Evolutionary conservation across 2,888 invertebrate species (phyloP), one percentile per base, ranked within the genome.

Genomic region (Argyresthia goedartella): DNA sequence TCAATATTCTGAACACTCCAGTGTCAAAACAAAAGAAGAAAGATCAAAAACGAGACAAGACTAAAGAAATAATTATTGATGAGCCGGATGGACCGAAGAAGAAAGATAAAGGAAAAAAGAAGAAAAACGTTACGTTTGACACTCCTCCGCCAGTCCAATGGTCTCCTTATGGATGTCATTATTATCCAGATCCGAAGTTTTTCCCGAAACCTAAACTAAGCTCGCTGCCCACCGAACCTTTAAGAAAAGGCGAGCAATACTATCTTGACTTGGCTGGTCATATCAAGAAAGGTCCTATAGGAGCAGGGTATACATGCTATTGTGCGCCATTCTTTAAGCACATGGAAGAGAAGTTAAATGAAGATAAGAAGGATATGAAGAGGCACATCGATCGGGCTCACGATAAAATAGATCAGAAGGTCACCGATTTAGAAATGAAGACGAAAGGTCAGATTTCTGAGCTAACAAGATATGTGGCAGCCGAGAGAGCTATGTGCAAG

Each of bases 191-290:
- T 67, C 92, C 94, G 0, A 91, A 93, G 66, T 92, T 92, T 50
- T 95, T 96, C 71, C 95, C 95, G 0, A 91, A 93, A 58, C 95
- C 96, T 11, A 93, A 94, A 64, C 81, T 96, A 56, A 94, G 95
- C 76, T 94, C 95, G 51, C 80, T 96, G 57, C 96, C 96, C 58
- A 89, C 93, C 71, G 95, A 96, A 73, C 96, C 96, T 0, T 81
- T 96, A 15, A 90, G 89, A 63, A 91, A 92, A 65, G 98, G 97
- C 55, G 96, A 97, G 78, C 97, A 97, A 75, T 98, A 98, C 76
- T 98, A 93, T 76, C 87, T 97, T 60, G 98, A 98, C 75, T 88
- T 98, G 59, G 97, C 96, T 11, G 98, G 98, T 1, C 97, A 97
- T 69, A 95, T 98, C 56, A 92, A 95, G 63, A 97, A 98, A 81